Evolutionary conservation across 2,113 vertebrate species (phyloP), one percentile per base, ranked within the genome.

Genomic region (Taurulus bubalis): DNA sequence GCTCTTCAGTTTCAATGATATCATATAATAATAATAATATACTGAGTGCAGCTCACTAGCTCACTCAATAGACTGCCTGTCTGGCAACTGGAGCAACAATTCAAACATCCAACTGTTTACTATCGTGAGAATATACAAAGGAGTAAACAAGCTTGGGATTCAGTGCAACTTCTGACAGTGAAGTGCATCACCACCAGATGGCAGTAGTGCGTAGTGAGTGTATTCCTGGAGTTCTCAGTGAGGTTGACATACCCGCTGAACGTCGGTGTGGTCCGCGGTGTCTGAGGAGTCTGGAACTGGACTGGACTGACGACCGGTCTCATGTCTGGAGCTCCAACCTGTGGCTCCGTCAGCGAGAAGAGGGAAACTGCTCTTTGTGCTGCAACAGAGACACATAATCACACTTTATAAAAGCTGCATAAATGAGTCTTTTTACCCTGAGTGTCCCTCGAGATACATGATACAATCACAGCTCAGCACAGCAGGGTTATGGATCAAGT

Each of bases 291-390:
- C 74, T 95, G 96, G 74, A 95, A 95, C 72, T 95, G 95, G 63
- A 95, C 94, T 0, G 96, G 95, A 64, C 95, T 97, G 82, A 93
- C 56, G 1, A 89, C 93, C 0, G 95, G 94, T 10, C 93, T 94
- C 65, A 88, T 63, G 28, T 97, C 96, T 0, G 94, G 93, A 81
- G 90, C 93, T 76, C 92, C 92, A 14, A 69, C 77, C 58, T 87
- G 90, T 0, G 95, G 90, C 82, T 97, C 96, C 0, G 94, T 95
- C 65, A 97, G 96, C 0, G 96, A 97, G 91, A 97, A 97, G 49
- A 97, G 96, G 0, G 97, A 98, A 80, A 96, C 95, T 0, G 96
- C 96, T 92, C 96, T 95, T 93, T 98, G 97, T 89, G 97, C 97
- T 98, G 93, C 36, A 76, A 79, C 34, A 80, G 32, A 79, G 20